Evolutionary conservation across 2,888 invertebrate genomes (phyloP), one percentile per base, ranked within the genome.

Genomic region (Parnassius glacialis): DNA sequence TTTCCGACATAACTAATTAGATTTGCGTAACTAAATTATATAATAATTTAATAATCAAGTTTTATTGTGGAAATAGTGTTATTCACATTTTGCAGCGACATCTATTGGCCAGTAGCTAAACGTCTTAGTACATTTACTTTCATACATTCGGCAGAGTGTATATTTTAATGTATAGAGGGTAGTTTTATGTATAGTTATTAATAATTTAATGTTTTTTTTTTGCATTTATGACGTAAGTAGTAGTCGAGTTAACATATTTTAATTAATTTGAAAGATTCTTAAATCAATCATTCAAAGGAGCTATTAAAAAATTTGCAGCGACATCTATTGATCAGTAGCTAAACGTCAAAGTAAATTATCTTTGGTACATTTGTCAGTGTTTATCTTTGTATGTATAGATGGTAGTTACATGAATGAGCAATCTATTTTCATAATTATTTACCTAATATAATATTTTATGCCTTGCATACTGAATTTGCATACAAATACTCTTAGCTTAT

Each of bases 241-340:
- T 34, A 7, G 5, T 34, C 0, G 5, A 5, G 5, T 7, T 7
- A 34, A 34, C 34, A 34, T 5, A 34, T 34, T 34, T 34, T 1
- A 34, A 34, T 7, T 34, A 16, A 34, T 7, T 34, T 34, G 7
- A 34, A 34, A 7, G 1, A 7, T 34, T 34, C 7, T 7, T 5
- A 25, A 5, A 25, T 25, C 3, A 25, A 25, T 25, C 3, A 25
- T 25, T 25, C 25, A 2, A 2, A 25, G 25, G 25, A n/a, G n/a
- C n/a, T n/a, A 16, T 16, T 16, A 16, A 16, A 16, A 16, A 16
- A 16, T 1, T 16, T 16, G 62, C 69, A 80, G 74, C 83, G 83
- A 81, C 84, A 87, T 85, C 87, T 87, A 57, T 79, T 74, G 69
- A 67, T 62, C 65, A 83, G 70, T 83, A 80, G 81, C 68, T 16